These are phyloP conservation scores for Equus przewalskii DNA, from an alignment of 2,113 vertebrate genomes.

Conservation along the genomic window DNA sequence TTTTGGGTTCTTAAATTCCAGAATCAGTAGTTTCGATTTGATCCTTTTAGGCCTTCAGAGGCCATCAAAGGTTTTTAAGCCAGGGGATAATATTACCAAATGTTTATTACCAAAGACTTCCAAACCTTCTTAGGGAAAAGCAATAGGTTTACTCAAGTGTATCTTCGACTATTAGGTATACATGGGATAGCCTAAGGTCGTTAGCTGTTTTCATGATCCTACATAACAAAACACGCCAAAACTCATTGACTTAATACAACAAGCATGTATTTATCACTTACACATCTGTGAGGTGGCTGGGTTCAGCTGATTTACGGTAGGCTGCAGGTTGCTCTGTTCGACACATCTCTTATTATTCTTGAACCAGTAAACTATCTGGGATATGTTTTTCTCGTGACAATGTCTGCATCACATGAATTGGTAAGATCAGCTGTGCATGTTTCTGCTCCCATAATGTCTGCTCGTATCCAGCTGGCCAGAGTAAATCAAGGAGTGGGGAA, in stretches of 20 bases:
- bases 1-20: background rate
- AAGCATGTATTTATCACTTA: background rate
- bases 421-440: background rate
- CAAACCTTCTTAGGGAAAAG: background rate
- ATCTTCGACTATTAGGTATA: background rate
- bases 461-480: background rate
- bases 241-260: background rate
- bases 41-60: background rate
- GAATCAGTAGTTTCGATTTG: background rate
- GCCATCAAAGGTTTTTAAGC: background rate
- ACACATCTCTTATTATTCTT: background rate
- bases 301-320: background rate
- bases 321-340: background rate
- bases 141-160: background rate
- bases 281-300: background rate
- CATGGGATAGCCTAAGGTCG: background rate
- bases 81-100: background rate
- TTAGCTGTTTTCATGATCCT: background rate
- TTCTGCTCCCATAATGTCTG: background rate
- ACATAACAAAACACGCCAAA: background rate
- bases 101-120: background rate
- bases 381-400: background rate
- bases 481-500: background rate
- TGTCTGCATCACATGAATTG: background rate
- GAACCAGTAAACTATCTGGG: background rate